Base-by-base conservation (phyloP, 2,113 vertebrate species). In the Podarcis muralis region DNA sequence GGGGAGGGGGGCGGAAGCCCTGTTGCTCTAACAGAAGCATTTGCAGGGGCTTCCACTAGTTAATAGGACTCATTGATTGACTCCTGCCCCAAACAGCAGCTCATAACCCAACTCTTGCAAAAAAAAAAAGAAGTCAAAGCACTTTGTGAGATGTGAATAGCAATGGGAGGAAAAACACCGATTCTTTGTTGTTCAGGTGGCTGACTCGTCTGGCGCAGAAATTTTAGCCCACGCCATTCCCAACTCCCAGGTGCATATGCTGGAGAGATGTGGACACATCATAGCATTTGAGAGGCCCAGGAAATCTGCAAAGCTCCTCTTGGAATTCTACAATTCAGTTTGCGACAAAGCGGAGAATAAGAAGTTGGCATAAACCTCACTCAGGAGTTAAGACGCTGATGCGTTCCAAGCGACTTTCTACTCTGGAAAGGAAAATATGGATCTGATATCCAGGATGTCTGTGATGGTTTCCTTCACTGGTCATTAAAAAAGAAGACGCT, bases 291-390 rank as follows among this genome's bases (percentile, higher is more conserved):
- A 86, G 20, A 68, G 59, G 20, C 85, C 85, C 18, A 16, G 30
- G 37, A 66, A 66, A 68, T 48, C 35, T 13, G 71, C 85, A 86
- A 66, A 86, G 3, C 75, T 78, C 37, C 75, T 86, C 75, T n/a
- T 86, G 75, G 37, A 86, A 23, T 86, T 86, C 75, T 78, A 86
- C 75, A 43, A 5, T 13, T 86, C 62, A 22, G n/a, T 74, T 11
- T 84, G 48, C 74, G 69, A 27, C 85, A 66, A 32, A 3, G 23
- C 22, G 32, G 25, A 86, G 27, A 78, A n/a, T 23, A 86, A 86
- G 59, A 66, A 66, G 74, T 23, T 77, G 62, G 5, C 37, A 48
- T 68, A 48, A 66, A n/a, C 8, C 27, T 12, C 74, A 77, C 12
- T 27, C 12, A 43, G 32, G 37, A 77, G 6, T 25, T 8, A 66